These are phyloP conservation scores for Oscarella lobularis DNA, from an alignment of 37 sponge, comb jelly and placozoan genomes.

Conservation along the genomic window DNA sequence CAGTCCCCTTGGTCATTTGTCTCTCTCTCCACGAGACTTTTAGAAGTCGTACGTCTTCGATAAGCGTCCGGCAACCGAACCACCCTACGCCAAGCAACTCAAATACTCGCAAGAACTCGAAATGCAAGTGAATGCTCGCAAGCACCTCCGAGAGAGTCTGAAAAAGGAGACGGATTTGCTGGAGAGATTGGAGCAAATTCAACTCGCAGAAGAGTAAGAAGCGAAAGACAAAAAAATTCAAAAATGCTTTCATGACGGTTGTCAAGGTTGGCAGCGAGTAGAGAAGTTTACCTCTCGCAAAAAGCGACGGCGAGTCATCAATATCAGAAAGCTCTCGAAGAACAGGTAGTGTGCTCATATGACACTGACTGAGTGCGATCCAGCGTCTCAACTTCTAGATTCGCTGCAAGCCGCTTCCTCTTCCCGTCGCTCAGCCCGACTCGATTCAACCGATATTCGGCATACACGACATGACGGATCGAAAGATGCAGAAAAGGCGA, in stretches of 20 bases:
- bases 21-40: too few relatives aligned
- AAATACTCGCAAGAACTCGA: conserved; percentile 59
- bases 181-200: conserved; percentile 41
- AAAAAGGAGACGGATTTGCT: conserved; percentile 19
- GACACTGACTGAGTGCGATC: too few relatives aligned
- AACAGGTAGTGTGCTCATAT: conserved; percentile 32
- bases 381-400: conserved; percentile 12
- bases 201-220: conserved; percentile 53
- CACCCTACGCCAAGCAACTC: conserved; percentile 15
- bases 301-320: conserved; percentile 14
- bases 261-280: conserved; percentile 26
- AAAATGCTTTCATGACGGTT: background rate
- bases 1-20: too few relatives aligned
- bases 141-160: background rate
- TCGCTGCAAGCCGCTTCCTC: conserved; percentile 5
- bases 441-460: conserved; percentile 59
- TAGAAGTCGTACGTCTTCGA: conserved; percentile 70
- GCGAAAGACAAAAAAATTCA: background rate
- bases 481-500: conserved; percentile 16
- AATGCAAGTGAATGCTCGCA: conserved; percentile 29
- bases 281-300: conserved; percentile 14
- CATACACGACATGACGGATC: conserved; percentile 20
- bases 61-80: conserved; percentile 33
- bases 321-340: conserved; percentile 53
- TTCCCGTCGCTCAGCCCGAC: conserved; percentile 14